Base-by-base conservation (phyloP, 2,888 invertebrate species). In the Cartodere bifasciata region DNA sequence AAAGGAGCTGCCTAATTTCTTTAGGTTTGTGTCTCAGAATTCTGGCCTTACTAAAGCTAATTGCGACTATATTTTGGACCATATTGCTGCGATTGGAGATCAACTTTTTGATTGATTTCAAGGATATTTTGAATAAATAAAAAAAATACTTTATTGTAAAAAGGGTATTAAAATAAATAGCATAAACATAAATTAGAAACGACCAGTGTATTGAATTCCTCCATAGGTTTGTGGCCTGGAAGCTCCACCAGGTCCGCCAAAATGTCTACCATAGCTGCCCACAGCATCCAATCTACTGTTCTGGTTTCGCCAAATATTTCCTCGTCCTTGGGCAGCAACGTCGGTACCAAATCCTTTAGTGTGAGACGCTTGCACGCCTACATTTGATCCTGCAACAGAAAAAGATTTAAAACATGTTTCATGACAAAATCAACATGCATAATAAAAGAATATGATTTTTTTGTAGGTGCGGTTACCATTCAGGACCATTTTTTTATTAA, bases 21-120 rank as follows among this genome's bases (percentile, higher is more conserved):
- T 77, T 53, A 61, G 76, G 27, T 70, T 75, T 48, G 72, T 75
- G 20, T 56, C 64, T 2, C 73, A 75, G 41, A 76, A 72, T 49
- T 70, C 71, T 6, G 68, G 65, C n/a, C 57, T 72, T 6, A 66
- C 62, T 2, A 50, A 50, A 17, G 51, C 56, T 4, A 75, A 76
- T 48, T 57, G 75, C 20, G 68, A 70, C 45, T 74, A 68, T 45
- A 63, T 77, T 36, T 49, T 76, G 35, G 62, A 72, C 39, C 72
- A 75, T 48, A 67, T 77, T 27, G 63, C 70, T 36, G 62, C 63
- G 34, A 65, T 74, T 29, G 74, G 72, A 9, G 43, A 48, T 31
- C 49, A 46, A 6, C 46, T 51, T 27, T 52, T 41, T 40, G 44
- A 46, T 16, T 46, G 32, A 38, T 9, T n/a, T n/a, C n/a, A n/a